Base-by-base conservation (phyloP, 2,888 invertebrate genomes). In the Micoletzkya japonica region DNA sequence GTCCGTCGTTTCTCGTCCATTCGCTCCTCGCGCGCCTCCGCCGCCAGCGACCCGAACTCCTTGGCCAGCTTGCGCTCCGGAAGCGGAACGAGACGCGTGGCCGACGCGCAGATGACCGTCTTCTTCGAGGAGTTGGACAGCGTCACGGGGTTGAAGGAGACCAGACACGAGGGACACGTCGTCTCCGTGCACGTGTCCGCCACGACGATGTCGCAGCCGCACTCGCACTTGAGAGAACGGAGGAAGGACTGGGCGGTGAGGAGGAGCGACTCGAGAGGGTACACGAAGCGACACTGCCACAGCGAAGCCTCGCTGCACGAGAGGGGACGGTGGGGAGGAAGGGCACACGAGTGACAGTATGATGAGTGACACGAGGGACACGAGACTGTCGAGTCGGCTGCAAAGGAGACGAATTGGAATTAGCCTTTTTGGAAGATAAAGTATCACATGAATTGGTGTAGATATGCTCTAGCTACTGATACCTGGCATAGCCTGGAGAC, bases 41-140 rank as follows among this genome's bases (percentile, higher is more conserved):
- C 63, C 20, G 63, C 63, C 0, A 63, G 14, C 7, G 49, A 30
- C n/a, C 49, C 63, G 63, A 63, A 63, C 34, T 63, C 63, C 50
- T 63, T 63, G 32, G 63, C 63, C 32, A 63, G 44, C n/a, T 44
- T 63, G 24, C 63, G 63, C n/a, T 44, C n/a, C 4, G 63, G 63
- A n/a, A 63, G 63, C 30, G 63, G 30, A 14, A 63, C 49, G 63
- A 63, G 63, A 20, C 63, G 63, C 30, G 63, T 32, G 24, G 49
- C 32, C 32, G 49, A 50, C 34, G 63, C 63, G 24, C 24, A 26
- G 20, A 63, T 20, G n/a, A 50, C 59, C 24, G 49, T 44, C 63
- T 63, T 63, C 50, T 63, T 63, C 63, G n/a, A n/a, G n/a, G n/a
- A n/a, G n/a, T n/a, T n/a, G n/a, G n/a, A 24, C 32, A 63, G 63